A percentile compares a stretch with the other conserved stretches of the same genome.
phyloP scores from a whole-genome alignment of 2,888 invertebrate genomes.

The Acleris emargana region DNA sequence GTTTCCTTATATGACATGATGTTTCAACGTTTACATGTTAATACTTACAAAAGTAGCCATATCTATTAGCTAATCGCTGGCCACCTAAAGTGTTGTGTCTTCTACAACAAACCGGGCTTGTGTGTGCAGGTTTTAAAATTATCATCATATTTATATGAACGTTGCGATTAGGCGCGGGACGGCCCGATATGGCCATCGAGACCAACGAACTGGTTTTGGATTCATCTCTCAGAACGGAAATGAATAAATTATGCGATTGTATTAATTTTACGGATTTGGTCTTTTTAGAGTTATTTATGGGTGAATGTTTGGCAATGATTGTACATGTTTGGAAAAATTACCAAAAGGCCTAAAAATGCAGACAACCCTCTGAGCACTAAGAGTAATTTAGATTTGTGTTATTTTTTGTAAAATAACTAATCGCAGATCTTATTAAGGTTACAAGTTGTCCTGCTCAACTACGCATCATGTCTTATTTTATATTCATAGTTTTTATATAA shows the following conservation, averaged over 20 bases:
- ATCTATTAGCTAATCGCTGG: constrained; percentile 80
- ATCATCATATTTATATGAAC: constrained; percentile 77
- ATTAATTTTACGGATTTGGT: constrained; percentile 64
- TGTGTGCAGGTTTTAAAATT: constrained; percentile 65
- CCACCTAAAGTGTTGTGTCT: constrained; percentile 67
- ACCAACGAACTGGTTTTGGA: constrained; percentile 64
- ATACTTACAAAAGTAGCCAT: constrained; percentile 81
- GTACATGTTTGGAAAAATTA: too few relatives aligned
- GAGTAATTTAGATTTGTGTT: too few relatives aligned
- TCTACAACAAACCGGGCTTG: constrained; percentile 71
- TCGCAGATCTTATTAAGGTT: too few relatives aligned
- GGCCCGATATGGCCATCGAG: constrained; percentile 60
- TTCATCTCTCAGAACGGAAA: constrained; percentile 61
- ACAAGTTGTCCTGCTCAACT: too few relatives aligned
- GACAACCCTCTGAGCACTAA: too few relatives aligned
- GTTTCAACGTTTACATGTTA: constrained; percentile 12
- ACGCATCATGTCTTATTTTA: too few relatives aligned
- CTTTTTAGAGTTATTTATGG: constrained; percentile 58
- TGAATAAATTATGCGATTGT: constrained; percentile 64
- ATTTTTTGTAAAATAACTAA: too few relatives aligned
- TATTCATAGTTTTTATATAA: too few relatives aligned
- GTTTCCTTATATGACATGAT: background rate
- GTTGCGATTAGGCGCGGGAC: constrained; percentile 54
- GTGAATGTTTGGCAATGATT: too few relatives aligned
- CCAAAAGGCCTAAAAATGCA: too few relatives aligned